Base-by-base conservation (phyloP, 2,113 vertebrate genomes). In the Chloropsis cyanopogon region DNA sequence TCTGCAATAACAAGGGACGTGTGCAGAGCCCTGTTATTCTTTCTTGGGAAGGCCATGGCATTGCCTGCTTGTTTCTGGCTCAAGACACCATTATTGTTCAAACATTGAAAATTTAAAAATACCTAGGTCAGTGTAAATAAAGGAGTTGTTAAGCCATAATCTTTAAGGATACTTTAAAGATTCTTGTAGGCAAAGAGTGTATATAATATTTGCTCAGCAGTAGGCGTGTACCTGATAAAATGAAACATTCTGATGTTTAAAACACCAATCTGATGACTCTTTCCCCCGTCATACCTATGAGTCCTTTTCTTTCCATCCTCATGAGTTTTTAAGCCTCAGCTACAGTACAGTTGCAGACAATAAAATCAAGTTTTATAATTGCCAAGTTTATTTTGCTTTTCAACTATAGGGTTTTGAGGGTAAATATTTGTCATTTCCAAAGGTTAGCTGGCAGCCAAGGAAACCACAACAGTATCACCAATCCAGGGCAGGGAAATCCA, bases 201-300 rank as follows among this genome's bases (percentile, higher is more conserved):
- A 42, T 90, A 86, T 86, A 93, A 53, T 97, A 88, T 96, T 97
- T 97, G 90, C 65, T 95, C 68, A 95, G 84, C 53, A 79, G 66
- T 78, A 86, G 88, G 92, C 9, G 86, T 95, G 90, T 93, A 73
- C 71, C 52, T 26, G 53, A 95, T 95, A 92, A 94, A 97, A 90
- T 3, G 19, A 84, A 89, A 82, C 25, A 4, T 95, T 92, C 76
- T 86, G 53, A 57, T 11, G 1, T 78, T 95, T 94, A 52, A 88
- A 94, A 72, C 66, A 68, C 70, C 75, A 92, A 66, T 90, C 93
- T 90, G 81, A 49, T 93, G 16, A 31, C 90, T 90, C 54, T 91
- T 85, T n/a, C 52, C 68, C 59, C 29, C 0, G 0, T 39, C 70
- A 11, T 89, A 69, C 78, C 22, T 91, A 50, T 72, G 8, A 2